Conservation (phyloP, 2,888 invertebrate species). For the Drosophila bunnanda region DNA sequence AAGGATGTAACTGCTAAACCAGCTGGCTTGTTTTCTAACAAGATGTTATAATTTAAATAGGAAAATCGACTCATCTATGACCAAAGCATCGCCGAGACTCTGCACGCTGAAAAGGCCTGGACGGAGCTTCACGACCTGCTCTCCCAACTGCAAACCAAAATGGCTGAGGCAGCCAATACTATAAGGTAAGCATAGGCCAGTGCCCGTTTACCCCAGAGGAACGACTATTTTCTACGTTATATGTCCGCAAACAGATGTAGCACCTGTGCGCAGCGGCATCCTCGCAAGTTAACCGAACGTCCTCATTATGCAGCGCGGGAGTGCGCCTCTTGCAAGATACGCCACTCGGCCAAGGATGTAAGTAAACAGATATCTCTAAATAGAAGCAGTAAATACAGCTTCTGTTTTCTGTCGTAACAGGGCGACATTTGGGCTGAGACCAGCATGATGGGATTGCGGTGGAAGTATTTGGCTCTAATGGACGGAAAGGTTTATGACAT, state of each 20-base stretch:
- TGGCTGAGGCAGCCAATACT: conserved; percentile 97
- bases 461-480: conserved; percentile 98
- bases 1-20: conserved; percentile 52
- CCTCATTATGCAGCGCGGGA: conserved; percentile 96
- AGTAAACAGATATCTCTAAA: background rate
- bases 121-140: conserved; percentile 94
- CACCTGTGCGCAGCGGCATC: conserved; percentile 95
- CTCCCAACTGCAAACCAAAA: conserved; percentile 95
- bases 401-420: conserved; percentile 84
- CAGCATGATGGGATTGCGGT: conserved; percentile 93
- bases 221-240: background rate
- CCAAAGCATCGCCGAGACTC: conserved; percentile 90
- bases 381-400: background rate
- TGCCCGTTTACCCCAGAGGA: no score
- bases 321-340: conserved; percentile 95
- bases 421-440: conserved; percentile 99
- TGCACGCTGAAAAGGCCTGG: conserved; percentile 94
- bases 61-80: conserved; percentile 91
- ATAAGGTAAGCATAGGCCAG: conserved; percentile 86
- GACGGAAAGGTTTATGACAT: conserved; percentile 98
- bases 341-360: conserved; percentile 95
- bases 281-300: conserved; percentile 92
- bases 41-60: conserved; percentile 83
- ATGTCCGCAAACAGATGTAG: conserved; percentile 88
- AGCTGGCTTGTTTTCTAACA: no score